These are phyloP conservation scores for Hecatera dysodea DNA, from an alignment of 2,888 invertebrate species.

Conservation along the genomic window DNA sequence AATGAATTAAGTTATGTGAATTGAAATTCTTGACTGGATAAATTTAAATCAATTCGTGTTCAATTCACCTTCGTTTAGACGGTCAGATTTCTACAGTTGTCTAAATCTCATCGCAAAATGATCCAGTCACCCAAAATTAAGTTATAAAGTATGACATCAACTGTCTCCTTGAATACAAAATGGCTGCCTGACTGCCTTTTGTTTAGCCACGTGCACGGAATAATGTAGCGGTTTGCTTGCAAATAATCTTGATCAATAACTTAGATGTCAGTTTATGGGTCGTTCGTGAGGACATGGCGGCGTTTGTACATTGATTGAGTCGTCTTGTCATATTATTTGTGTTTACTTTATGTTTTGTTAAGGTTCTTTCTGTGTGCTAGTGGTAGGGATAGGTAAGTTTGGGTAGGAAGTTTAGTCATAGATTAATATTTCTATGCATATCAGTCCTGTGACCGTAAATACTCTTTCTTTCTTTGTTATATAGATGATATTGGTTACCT, in stretches of 20 bases:
- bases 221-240: slow-evolving; percentile 23
- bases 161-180: slow-evolving; percentile 33
- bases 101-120: not conserved
- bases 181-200: slow-evolving; percentile 10
- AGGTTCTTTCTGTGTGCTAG: not conserved
- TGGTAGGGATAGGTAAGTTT: no score
- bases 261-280: slow-evolving; percentile 27
- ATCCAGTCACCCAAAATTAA: slow-evolving; percentile 24
- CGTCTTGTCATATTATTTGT: slow-evolving; percentile 10
- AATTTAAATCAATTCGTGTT: no score
- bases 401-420: no score
- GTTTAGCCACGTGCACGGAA: slow-evolving; percentile 34
- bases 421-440: no score
- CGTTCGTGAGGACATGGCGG: slow-evolving; percentile 1
- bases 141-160: slow-evolving; percentile 10
- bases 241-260: slow-evolving; percentile 46
- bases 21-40: no score
- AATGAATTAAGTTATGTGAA: no score
- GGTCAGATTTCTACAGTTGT: not conserved
- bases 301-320: slow-evolving; percentile 16
- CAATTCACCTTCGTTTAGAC: no score
- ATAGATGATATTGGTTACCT: no score
- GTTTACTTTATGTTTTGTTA: not conserved
- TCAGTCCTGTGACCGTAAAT: no score
- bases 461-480: no score